phyloP scores from a whole-genome alignment of 2,113 vertebrate species.

The Otus sunia region DNA sequence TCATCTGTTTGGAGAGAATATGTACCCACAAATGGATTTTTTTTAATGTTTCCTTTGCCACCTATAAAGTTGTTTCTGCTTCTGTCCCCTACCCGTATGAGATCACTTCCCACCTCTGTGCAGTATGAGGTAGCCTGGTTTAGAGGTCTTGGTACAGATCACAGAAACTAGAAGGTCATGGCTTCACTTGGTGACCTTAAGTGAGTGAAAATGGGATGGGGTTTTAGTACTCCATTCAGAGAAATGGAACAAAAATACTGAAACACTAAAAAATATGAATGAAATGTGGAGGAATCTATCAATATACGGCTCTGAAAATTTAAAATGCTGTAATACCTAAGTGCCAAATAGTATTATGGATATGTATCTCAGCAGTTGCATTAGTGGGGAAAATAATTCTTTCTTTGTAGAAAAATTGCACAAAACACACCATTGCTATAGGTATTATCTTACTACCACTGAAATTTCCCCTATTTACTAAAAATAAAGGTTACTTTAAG shows the following conservation, averaged over 20 bases:
- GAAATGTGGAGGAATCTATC: neutral
- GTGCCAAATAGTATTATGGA: neutral
- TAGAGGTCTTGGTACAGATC: neutral
- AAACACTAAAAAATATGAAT: neutral
- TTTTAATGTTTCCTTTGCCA: slow-evolving; percentile 23
- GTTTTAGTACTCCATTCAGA: neutral
- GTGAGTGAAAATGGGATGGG: neutral
- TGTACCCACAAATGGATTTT: slow-evolving; percentile 32
- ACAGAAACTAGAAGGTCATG: neutral
- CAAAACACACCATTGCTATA: neutral
- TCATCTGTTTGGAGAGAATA: slow-evolving; percentile 48
- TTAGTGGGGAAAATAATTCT: neutral
- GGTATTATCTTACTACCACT: neutral
- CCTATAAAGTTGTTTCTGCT: slow-evolving; percentile 26
- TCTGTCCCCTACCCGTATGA: neutral
- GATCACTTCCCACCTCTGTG: slow-evolving; percentile 37
- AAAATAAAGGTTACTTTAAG: neutral
- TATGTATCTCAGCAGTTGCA: neutral
- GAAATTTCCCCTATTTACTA: neutral
- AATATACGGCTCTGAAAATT: neutral
- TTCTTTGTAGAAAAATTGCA: neutral
- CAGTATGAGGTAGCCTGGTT: neutral
- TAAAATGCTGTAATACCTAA: neutral
- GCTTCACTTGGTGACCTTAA: neutral
- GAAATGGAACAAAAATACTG: neutral